Conservation (phyloP, 2,797 vertebrate species). For the Manis crassicaudata region DNA sequence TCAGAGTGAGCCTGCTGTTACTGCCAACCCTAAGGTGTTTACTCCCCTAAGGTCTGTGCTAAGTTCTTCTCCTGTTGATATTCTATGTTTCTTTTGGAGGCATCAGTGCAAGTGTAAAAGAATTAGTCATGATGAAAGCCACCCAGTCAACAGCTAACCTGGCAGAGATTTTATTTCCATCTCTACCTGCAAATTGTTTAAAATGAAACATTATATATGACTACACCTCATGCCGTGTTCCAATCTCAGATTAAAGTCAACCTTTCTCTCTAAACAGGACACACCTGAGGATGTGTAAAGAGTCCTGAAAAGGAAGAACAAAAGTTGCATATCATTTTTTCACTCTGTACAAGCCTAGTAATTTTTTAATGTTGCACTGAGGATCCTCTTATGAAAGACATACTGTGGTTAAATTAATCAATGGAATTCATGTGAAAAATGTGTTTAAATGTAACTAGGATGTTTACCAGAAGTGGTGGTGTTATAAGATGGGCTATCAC, state of each 20-base stretch:
- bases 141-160: conserved; percentile 11
- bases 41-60: conserved; percentile 15
- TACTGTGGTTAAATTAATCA: neutral
- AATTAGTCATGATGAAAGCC: conserved; percentile 55
- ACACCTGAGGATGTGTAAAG: neutral
- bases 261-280: neutral
- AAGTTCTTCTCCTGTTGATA: conserved; percentile 58
- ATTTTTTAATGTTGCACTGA: neutral
- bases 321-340: neutral
- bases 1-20: conserved; percentile 55
- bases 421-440: neutral
- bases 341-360: neutral
- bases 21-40: conserved; percentile 25
- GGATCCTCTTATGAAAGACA: neutral
- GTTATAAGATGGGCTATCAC: neutral
- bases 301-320: neutral
- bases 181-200: neutral
- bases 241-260: neutral
- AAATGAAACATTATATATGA: neutral
- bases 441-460: neutral
- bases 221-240: neutral
- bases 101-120: conserved; percentile 38
- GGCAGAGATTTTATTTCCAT: conserved; percentile 38
- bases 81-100: conserved; percentile 42
- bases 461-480: neutral